Percentiles rank a stretch among this genome's conserved stretches.
phyloP scores from a whole-genome alignment of 2,888 invertebrate genomes.

The Leptothorax acervorum region DNA sequence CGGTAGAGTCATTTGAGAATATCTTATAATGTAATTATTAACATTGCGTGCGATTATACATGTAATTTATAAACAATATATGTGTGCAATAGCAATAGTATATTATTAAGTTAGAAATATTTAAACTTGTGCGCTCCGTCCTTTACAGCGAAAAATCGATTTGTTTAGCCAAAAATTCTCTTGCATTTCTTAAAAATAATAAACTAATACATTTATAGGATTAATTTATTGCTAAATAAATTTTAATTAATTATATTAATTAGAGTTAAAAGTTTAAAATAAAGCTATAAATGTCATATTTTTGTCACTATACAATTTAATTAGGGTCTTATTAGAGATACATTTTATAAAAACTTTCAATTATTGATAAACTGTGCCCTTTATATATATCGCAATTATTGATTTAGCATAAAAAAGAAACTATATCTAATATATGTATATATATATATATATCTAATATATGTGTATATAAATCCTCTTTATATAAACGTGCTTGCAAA shows the following conservation, averaged over 20 bases:
- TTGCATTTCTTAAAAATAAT: conserved; percentile 7
- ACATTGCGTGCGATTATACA: conserved; percentile 52
- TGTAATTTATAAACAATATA: conserved; percentile 63
- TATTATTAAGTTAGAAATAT: conserved; percentile 55
- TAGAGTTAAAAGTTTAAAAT: background rate
- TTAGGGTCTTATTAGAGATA: background rate
- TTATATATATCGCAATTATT: conserved; percentile 16
- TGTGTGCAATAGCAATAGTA: conserved; percentile 52
- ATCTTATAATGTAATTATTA: conserved; percentile 51
- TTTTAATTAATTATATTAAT: conserved; percentile 22
- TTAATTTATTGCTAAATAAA: background rate
- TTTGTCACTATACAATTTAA: background rate
- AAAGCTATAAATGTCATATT: background rate
- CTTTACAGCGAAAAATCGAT: background rate
- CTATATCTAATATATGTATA: background rate
- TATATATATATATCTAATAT: background rate
- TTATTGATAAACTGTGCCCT: conserved; percentile 8
- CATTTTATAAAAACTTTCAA: conserved; percentile 8
- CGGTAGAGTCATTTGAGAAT: conserved; percentile 44
- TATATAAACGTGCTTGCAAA: conserved; percentile 22
- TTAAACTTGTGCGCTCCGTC: conserved; percentile 32
- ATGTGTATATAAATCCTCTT: background rate
- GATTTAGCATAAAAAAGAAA: conserved; percentile 18
- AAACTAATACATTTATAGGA: background rate
- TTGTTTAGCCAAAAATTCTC: background rate